Percentiles rank a stretch among this genome's conserved stretches.
phyloP scores from a whole-genome alignment of 2,113 vertebrate genomes.

The Vombatus ursinus region DNA sequence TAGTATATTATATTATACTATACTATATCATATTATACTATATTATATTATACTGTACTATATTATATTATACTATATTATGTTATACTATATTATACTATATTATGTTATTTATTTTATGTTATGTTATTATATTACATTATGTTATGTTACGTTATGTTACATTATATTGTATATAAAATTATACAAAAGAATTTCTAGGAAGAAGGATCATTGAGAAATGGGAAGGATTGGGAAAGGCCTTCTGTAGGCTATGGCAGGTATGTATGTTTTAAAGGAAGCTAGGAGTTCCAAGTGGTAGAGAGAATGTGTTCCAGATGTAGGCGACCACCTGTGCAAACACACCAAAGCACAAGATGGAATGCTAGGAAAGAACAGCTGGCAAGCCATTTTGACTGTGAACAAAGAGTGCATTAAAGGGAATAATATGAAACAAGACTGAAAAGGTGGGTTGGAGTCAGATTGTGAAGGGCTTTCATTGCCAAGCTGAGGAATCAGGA shows the following conservation, averaged over 20 bases:
- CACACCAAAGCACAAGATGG: neutral
- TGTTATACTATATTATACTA: no score
- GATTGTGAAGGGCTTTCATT: neutral
- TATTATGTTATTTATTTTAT: no score
- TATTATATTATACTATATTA: no score
- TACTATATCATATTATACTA: no score
- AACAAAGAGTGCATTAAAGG: neutral
- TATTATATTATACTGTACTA: no score
- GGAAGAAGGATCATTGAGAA: neutral
- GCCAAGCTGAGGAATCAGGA: neutral
- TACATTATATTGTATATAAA: neutral
- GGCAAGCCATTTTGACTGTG: slow-evolving; percentile 1
- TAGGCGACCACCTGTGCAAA: neutral
- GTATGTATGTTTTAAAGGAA: neutral
- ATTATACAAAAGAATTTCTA: neutral
- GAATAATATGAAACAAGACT: neutral
- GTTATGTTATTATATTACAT: no score
- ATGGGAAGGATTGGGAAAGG: neutral
- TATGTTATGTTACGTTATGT: no score
- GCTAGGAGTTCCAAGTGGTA: neutral
- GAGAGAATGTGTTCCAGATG: neutral
- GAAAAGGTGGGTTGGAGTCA: neutral
- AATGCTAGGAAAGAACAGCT: neutral
- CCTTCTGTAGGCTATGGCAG: neutral
- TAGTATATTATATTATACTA: no score